phyloP scores from a whole-genome alignment of 23 tunicate species.

The Trididemnum miniatum region DNA sequence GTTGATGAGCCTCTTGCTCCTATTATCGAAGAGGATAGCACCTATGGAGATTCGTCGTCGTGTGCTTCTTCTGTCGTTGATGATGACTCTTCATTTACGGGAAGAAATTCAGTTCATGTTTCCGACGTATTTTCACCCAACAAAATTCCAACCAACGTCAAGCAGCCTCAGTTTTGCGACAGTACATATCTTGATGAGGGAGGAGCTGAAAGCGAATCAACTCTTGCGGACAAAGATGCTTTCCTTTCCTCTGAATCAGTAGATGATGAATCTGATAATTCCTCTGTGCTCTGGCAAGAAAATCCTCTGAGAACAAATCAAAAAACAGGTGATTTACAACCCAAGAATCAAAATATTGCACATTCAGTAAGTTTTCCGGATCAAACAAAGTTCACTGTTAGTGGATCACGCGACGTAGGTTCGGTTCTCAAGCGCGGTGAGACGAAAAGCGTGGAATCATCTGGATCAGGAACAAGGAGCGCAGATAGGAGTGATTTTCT shows the following conservation, averaged over 20 bases:
- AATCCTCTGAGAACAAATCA: slow-evolving; percentile 18
- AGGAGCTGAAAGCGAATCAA: slow-evolving; percentile 42
- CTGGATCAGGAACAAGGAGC: neutral
- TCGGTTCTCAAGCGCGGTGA: neutral
- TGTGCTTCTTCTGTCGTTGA: slow-evolving; percentile 46
- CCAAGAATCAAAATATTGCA: no score
- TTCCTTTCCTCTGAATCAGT: neutral
- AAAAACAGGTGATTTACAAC: neutral
- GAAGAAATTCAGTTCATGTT: neutral
- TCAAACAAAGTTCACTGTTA: neutral
- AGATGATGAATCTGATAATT: slow-evolving; percentile 30
- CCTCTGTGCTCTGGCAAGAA: slow-evolving; percentile 45
- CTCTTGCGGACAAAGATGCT: neutral
- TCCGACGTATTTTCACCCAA: neutral
- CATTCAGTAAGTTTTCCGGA: neutral
- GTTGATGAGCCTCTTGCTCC: slow-evolving; percentile 95
- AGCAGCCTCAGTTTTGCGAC: neutral
- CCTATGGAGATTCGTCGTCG: slow-evolving; percentile 61
- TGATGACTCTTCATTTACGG: slow-evolving; percentile 41
- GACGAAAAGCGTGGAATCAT: neutral
- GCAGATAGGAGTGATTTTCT: neutral
- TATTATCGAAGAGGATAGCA: slow-evolving; percentile 85
- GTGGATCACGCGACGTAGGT: neutral
- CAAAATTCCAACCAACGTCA: neutral
- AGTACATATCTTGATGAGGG: slow-evolving; percentile 1